Evolutionary conservation across 2,888 invertebrate genomes (phyloP).

Genomic region (Trichopria drosophilae): DNA sequence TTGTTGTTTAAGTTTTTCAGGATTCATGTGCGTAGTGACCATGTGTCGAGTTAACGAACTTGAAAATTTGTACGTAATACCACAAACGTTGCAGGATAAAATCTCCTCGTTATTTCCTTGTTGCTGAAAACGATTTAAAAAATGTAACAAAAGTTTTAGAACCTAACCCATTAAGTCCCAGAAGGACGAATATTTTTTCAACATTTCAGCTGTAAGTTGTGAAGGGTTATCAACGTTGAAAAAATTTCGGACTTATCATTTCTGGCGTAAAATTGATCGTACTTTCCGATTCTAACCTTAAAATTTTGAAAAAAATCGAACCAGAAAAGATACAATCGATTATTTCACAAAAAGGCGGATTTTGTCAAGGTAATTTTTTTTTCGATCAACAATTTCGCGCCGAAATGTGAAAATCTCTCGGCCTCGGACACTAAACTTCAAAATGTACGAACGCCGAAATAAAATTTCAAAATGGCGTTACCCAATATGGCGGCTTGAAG

Average conservation of each 20-base stretch:
- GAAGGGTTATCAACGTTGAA: not conserved
- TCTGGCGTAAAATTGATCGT: too few relatives aligned
- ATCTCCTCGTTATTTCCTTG: constrained; percentile 55
- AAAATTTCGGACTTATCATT: not conserved
- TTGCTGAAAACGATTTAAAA: constrained; percentile 24
- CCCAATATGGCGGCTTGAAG: too few relatives aligned
- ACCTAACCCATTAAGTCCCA: not conserved
- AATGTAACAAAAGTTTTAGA: not conserved
- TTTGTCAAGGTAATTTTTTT: too few relatives aligned
- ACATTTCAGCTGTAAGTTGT: not conserved
- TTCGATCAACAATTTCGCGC: too few relatives aligned
- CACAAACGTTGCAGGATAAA: constrained; percentile 59
- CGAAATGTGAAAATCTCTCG: too few relatives aligned
- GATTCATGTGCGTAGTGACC: constrained; percentile 64
- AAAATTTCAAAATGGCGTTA: too few relatives aligned
- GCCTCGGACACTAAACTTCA: too few relatives aligned
- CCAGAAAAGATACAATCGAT: too few relatives aligned
- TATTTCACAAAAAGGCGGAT: too few relatives aligned
- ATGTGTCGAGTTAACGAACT: constrained; percentile 66
- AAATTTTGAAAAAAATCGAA: too few relatives aligned
- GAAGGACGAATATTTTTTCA: not conserved
- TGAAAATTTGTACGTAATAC: constrained; percentile 62
- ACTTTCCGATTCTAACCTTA: too few relatives aligned
- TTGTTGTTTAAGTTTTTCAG: constrained; percentile 54
- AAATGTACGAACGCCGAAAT: too few relatives aligned